Conservation (phyloP, 2,797 vertebrate genomes). For the Triplophysa yarkandensis region DNA sequence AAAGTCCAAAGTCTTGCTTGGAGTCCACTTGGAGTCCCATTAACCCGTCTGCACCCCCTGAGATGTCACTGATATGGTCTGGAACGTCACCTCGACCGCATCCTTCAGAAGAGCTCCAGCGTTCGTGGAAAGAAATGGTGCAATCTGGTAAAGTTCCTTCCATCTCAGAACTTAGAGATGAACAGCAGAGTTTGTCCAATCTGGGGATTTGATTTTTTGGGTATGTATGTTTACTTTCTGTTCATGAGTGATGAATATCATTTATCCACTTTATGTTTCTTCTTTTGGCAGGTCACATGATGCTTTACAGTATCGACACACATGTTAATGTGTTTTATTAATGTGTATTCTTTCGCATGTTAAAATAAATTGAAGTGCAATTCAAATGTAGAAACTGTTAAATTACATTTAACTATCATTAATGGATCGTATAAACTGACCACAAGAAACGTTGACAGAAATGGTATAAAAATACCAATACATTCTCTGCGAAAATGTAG, state of each 20-base stretch:
- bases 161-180: conserved; percentile 23
- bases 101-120: conserved; percentile 30
- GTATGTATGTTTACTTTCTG: neutral
- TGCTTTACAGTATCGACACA: neutral
- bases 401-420: too few species aligned
- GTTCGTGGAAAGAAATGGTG: conserved; percentile 45
- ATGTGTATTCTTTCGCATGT: conserved; percentile 10
- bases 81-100: conserved; percentile 20
- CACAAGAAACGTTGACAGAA: neutral
- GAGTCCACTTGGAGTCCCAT: conserved; percentile 71
- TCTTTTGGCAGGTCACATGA: conserved; percentile 9
- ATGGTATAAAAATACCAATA: neutral
- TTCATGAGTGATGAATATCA: too few species aligned
- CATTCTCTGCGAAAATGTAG: neutral
- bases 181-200: conserved; percentile 30
- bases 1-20: conserved; percentile 64
- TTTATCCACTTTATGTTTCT: too few species aligned
- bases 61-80: conserved; percentile 56
- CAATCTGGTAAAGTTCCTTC: conserved; percentile 34
- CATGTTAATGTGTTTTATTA: neutral
- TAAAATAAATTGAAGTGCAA: conserved; percentile 45
- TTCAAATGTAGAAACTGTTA: too few species aligned
- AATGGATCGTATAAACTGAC: neutral
- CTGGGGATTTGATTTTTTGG: conserved; percentile 24
- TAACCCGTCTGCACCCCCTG: conserved; percentile 46